phyloP scores from a whole-genome alignment of 2,888 invertebrate species.

The Orthonevra nobilis region DNA sequence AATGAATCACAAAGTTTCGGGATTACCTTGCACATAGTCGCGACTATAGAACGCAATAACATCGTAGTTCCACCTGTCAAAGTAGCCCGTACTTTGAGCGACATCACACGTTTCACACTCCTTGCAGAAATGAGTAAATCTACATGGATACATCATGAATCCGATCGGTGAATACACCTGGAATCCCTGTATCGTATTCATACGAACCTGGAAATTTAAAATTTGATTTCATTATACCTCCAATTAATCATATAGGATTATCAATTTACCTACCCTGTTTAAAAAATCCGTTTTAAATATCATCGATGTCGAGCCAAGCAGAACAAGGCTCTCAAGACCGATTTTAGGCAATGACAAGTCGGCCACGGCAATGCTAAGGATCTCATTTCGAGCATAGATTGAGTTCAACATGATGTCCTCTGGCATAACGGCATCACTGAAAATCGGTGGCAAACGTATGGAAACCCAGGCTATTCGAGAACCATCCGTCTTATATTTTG shows the following conservation, averaged over 20 bases:
- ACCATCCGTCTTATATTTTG: slow-evolving; percentile 85
- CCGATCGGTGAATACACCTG: slow-evolving; percentile 96
- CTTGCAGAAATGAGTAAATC: slow-evolving; percentile 83
- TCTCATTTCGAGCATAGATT: slow-evolving; percentile 78
- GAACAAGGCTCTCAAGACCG: slow-evolving; percentile 86
- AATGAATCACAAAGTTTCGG: too few species aligned
- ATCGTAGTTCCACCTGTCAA: slow-evolving; percentile 87
- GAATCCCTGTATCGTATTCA: slow-evolving; percentile 94
- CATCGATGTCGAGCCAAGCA: slow-evolving; percentile 85
- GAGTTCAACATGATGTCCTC: slow-evolving; percentile 77
- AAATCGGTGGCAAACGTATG: slow-evolving; percentile 82
- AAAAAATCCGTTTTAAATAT: slow-evolving; percentile 91
- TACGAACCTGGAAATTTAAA: slow-evolving; percentile 88
- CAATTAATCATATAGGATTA: not conserved
- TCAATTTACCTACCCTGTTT: slow-evolving; percentile 85
- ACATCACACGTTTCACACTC: slow-evolving; percentile 83
- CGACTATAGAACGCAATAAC: slow-evolving; percentile 90
- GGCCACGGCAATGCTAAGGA: slow-evolving; percentile 82
- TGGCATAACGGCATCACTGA: slow-evolving; percentile 71
- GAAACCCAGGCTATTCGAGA: slow-evolving; percentile 87
- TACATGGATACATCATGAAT: slow-evolving; percentile 90
- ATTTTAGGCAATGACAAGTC: slow-evolving; percentile 87
- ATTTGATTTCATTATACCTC: slow-evolving; percentile 1
- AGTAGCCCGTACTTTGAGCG: slow-evolving; percentile 89
- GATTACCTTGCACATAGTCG: slow-evolving; percentile 88